Base-by-base conservation (phyloP, 1,140 invertebrate species). In the Trialeurodes vaporariorum region DNA sequence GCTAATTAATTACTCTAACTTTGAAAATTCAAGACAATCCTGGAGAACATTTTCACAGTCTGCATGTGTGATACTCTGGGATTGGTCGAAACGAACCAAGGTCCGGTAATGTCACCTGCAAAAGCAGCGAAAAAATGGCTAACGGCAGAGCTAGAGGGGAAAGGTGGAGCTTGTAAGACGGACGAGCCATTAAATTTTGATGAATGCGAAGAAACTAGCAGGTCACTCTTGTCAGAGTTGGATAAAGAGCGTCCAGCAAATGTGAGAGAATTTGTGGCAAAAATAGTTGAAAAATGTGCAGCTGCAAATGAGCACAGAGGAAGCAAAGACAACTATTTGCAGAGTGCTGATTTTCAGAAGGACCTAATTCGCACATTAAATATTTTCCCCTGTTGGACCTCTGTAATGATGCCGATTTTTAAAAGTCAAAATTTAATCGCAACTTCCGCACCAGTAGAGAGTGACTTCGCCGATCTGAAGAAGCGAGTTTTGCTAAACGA, bases 401-500 rank as follows among this genome's bases (percentile, higher is more conserved):
- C 25, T 26, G 25, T 66, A 23, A 60, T 66, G 64, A 49, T 25
- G 22, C 25, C 21, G 1, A 9, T 22, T 22, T 65, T 26, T 65
- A 27, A 65, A 22, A 59, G 40, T 0, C 64, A 34, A 22, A 27
- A 22, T 23, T 23, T 23, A 22, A 49, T 49, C 27, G 58, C 64
- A 23, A 58, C 64, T 25, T 65, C 64, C 23, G 34, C 58, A 26
- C 22, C 58, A 17, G 58, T 65, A 59, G 64, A 65, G 58, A 25
- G 49, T 0, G 49, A 65, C 25, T 65, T 65, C 25, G 59, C 25
- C 21, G 24, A 65, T 0, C 1, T 65, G 22, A 59, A 65, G 26
- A 59, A 25, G 26, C n/a, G 17, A 59, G 58, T 65, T 22, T 22
- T 65, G 23, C 22, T 2, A 26, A 49, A 49, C 17, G 34, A 5